These are phyloP conservation scores for Axis porcinus DNA, from an alignment of 2,113 vertebrate genomes.

Conservation along the genomic window DNA sequence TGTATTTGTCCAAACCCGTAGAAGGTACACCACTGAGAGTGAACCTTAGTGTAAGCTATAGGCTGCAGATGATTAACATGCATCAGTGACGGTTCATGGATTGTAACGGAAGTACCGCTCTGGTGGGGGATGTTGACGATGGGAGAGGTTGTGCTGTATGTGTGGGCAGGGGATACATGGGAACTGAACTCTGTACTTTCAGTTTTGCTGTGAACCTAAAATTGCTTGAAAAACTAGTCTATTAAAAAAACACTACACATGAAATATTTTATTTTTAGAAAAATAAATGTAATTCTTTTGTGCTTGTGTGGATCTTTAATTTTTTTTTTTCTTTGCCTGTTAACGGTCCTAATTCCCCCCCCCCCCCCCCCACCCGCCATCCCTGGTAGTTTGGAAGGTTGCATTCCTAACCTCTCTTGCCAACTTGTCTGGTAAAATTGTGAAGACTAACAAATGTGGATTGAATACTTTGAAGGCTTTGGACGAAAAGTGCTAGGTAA, in stretches of 20 bases:
- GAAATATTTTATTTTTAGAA: background rate
- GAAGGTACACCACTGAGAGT: background rate
- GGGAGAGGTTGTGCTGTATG: background rate
- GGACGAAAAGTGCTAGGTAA: slow-evolving; percentile 35
- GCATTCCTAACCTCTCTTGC: background rate
- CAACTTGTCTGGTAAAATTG: slow-evolving; percentile 13
- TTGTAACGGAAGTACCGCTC: background rate
- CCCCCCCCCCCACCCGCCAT: too few species aligned
- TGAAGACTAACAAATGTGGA: background rate
- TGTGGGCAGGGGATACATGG: background rate
- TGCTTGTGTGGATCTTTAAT: background rate
- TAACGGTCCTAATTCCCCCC: background rate
- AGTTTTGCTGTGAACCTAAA: background rate
- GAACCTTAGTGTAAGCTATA: background rate
- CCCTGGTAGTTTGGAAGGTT: background rate
- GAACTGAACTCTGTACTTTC: slow-evolving; percentile 11
- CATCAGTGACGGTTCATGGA: background rate
- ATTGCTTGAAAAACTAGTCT: background rate
- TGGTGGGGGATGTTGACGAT: background rate
- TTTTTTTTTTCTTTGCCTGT: background rate
- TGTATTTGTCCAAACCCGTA: background rate
- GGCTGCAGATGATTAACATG: background rate
- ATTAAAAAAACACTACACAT: background rate
- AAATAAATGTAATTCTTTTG: background rate
- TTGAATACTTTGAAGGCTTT: slow-evolving; percentile 42